Conservation (phyloP, 2,113 vertebrate genomes). For the Macroglossus sobrinus region DNA sequence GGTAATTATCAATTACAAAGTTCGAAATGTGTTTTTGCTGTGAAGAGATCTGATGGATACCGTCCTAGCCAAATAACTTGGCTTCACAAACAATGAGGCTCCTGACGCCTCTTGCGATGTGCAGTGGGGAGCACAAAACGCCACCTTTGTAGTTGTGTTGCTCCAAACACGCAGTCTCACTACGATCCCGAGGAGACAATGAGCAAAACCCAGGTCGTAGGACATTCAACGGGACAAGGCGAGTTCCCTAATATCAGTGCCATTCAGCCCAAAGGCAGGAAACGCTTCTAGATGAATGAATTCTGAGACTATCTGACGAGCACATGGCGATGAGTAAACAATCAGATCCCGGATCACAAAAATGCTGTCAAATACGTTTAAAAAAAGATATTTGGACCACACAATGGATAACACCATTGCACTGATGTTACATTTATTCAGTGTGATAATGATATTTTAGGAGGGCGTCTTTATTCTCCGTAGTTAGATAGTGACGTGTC, state of each 20-base stretch:
- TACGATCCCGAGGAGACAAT: neutral
- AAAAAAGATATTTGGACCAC: neutral
- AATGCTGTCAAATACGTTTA: neutral
- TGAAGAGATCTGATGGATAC: neutral
- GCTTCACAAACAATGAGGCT: neutral
- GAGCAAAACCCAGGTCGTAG: neutral
- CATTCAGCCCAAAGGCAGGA: neutral
- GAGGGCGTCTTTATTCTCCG: neutral
- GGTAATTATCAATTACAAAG: neutral
- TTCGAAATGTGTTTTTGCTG: neutral
- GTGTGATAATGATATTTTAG: neutral
- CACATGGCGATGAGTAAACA: neutral
- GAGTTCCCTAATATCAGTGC: neutral
- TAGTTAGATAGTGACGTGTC: neutral
- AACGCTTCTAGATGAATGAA: neutral
- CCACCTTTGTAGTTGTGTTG: accelerated
- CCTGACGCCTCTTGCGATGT: accelerated
- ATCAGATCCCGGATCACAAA: neutral
- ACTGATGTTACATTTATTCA: neutral
- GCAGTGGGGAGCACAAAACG: accelerated
- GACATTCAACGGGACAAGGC: neutral
- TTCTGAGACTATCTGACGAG: neutral
- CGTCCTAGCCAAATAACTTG: neutral
- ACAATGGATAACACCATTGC: neutral
- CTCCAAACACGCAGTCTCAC: neutral